phyloP scores from a whole-genome alignment of 2,888 invertebrate species.

The Drosophila maculinotata region DNA sequence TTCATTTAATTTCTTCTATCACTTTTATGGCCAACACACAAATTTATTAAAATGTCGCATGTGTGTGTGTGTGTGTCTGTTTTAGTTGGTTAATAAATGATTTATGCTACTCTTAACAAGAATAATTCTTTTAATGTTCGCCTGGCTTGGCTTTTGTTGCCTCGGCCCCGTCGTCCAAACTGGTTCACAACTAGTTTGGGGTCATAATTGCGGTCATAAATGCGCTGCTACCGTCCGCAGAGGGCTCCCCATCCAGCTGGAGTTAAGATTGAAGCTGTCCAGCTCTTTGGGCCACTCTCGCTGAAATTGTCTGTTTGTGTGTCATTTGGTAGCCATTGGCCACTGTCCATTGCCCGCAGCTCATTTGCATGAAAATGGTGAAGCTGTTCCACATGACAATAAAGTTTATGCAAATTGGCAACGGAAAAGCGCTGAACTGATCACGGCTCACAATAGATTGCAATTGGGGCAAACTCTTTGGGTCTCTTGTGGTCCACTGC shows the following conservation, averaged over 20 bases:
- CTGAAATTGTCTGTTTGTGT: slow-evolving; percentile 42
- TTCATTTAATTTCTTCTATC: slow-evolving; percentile 55
- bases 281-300: slow-evolving; percentile 38
- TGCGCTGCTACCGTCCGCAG: slow-evolving; percentile 24
- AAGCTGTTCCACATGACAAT: slow-evolving; percentile 19
- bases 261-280: background rate
- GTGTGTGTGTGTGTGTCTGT: slow-evolving; percentile 5
- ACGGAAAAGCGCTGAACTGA: slow-evolving; percentile 40
- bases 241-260: slow-evolving; percentile 7
- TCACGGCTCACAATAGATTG: slow-evolving; percentile 26
- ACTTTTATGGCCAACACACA: slow-evolving; percentile 50
- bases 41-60: slow-evolving; percentile 33
- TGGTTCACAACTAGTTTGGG: slow-evolving; percentile 53
- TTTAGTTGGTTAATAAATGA: slow-evolving; percentile 51
- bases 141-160: background rate
- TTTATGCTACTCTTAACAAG: slow-evolving; percentile 71
- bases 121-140: slow-evolving; percentile 70
- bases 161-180: slow-evolving; percentile 44
- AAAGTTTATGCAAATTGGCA: slow-evolving; percentile 39
- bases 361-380: slow-evolving; percentile 48
- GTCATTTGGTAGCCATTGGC: too few species aligned
- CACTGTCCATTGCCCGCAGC: too few species aligned
- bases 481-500: slow-evolving; percentile 28
- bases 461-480: slow-evolving; percentile 13
- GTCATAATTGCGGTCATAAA: slow-evolving; percentile 39